These are phyloP conservation scores for Caenorhabditis wallacei DNA, from an alignment of 2,888 invertebrate genomes.

Conservation along the genomic window DNA sequence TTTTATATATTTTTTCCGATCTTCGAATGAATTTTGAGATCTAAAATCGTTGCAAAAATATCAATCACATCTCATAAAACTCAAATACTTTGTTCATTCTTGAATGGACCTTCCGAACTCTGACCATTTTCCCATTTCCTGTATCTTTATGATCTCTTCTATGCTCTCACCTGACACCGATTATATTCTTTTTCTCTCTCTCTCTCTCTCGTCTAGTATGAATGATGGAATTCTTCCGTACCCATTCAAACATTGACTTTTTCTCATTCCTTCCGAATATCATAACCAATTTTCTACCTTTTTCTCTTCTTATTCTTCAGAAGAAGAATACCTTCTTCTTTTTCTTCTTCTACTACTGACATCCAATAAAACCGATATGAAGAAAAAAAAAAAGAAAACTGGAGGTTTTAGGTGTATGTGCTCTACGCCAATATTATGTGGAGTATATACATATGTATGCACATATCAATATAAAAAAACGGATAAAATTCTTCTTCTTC, in stretches of 20 bases:
- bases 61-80: background rate
- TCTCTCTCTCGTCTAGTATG: background rate
- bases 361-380: constrained; percentile 42
- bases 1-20: background rate
- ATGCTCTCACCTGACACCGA: constrained; percentile 32
- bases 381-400: constrained; percentile 27
- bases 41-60: background rate
- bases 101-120: constrained; percentile 11
- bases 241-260: constrained; percentile 33
- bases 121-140: constrained; percentile 36
- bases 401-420: constrained; percentile 38
- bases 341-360: constrained; percentile 21
- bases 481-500: constrained; percentile 50
- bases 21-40: background rate
- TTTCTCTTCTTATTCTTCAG: constrained; percentile 3
- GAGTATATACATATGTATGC: constrained; percentile 55
- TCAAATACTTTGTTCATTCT: background rate
- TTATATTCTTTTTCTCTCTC: constrained; percentile 30
- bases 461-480: constrained; percentile 59
- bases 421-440: constrained; percentile 56
- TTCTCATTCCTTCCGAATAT: constrained; percentile 46
- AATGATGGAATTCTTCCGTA: constrained; percentile 48
- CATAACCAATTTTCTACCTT: constrained; percentile 57
- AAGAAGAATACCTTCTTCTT: background rate
- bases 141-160: background rate